Conservation (phyloP, 2,888 invertebrate genomes). For the Embidobia sp. region DNA sequence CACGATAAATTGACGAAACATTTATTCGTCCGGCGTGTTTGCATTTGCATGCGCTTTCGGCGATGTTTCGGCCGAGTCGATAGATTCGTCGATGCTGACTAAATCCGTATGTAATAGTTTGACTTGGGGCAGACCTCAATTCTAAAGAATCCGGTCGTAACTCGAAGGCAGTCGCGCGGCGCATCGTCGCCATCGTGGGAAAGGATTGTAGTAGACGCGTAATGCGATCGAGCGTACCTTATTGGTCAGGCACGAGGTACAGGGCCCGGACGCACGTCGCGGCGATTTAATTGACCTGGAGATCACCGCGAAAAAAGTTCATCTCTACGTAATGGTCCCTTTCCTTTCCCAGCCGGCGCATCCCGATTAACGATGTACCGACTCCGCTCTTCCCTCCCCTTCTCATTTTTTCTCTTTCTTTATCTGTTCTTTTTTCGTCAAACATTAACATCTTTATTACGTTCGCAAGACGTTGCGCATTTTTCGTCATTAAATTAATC, state of each 20-base stretch:
- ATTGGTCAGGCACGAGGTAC: slow-evolving; percentile 65
- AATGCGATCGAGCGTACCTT: slow-evolving; percentile 70
- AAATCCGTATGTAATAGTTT: slow-evolving; percentile 60
- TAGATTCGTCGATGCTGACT: slow-evolving; percentile 58
- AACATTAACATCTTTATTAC: slow-evolving; percentile 60
- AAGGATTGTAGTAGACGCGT: slow-evolving; percentile 65
- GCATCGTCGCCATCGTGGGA: slow-evolving; percentile 67
- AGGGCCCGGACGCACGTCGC: slow-evolving; percentile 71
- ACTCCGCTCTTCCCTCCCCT: slow-evolving; percentile 19
- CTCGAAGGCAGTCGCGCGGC: slow-evolving; percentile 60
- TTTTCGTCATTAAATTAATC: slow-evolving; percentile 55
- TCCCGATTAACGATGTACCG: slow-evolving; percentile 59
- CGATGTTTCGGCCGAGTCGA: slow-evolving; percentile 20
- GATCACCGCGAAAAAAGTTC: slow-evolving; percentile 73
- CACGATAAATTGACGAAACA: slow-evolving; percentile 4
- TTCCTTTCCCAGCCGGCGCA: slow-evolving; percentile 73
- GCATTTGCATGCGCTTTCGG: slow-evolving; percentile 38
- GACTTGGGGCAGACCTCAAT: slow-evolving; percentile 56
- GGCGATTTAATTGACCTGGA: slow-evolving; percentile 77
- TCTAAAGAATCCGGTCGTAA: slow-evolving; percentile 62
- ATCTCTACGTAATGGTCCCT: slow-evolving; percentile 75
- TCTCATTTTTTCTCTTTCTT: slow-evolving; percentile 2
- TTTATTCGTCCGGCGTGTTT: slow-evolving; percentile 8
- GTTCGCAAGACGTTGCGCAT: slow-evolving; percentile 40
- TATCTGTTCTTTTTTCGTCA: slow-evolving; percentile 31